Evolutionary conservation across 2,113 vertebrate genomes (phyloP).

Genomic region (Poeciliopsis retropinna): DNA sequence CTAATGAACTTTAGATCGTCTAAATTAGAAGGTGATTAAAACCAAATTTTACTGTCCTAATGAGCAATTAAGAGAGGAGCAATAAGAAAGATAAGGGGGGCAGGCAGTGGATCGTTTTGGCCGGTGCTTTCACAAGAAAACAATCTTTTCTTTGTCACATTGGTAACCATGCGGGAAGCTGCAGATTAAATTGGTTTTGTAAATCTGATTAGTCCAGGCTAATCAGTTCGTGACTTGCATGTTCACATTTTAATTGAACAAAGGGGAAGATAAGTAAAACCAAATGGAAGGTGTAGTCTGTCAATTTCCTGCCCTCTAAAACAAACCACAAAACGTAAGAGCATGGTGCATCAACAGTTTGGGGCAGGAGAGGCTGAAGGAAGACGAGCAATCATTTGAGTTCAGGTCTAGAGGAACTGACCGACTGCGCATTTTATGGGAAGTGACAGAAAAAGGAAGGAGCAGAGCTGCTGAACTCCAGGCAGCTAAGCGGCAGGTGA

Average conservation of each 20-base stretch:
- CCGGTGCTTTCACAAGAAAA: slow-evolving; percentile 22
- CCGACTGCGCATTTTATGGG: slow-evolving; percentile 65
- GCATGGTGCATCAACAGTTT: slow-evolving; percentile 32
- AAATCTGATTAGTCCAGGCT: slow-evolving; percentile 18
- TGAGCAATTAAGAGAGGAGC: slow-evolving; percentile 66
- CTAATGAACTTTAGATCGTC: slow-evolving; percentile 67
- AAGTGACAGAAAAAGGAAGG: slow-evolving; percentile 64
- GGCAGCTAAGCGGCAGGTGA: slow-evolving; percentile 25
- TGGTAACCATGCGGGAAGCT: slow-evolving; percentile 25
- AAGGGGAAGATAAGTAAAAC: background rate
- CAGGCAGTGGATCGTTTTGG: slow-evolving; percentile 18
- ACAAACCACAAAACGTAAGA: slow-evolving; percentile 21
- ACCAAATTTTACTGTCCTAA: slow-evolving; percentile 62
- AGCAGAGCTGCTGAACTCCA: slow-evolving; percentile 47
- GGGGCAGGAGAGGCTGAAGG: slow-evolving; percentile 10
- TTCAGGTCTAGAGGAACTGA: slow-evolving; percentile 39
- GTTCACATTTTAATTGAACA: slow-evolving; percentile 18
- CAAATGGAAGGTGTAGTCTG: slow-evolving; percentile 1
- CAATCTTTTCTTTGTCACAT: slow-evolving; percentile 31
- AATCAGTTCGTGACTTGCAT: slow-evolving; percentile 22
- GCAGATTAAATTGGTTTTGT: slow-evolving; percentile 8
- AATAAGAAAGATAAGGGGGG: slow-evolving; percentile 43
- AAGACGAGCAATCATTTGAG: slow-evolving; percentile 31
- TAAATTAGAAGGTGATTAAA: slow-evolving; percentile 61
- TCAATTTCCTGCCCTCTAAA: background rate